phyloP scores from a whole-genome alignment of 2,888 invertebrate species.

The Lasius platythorax region DNA sequence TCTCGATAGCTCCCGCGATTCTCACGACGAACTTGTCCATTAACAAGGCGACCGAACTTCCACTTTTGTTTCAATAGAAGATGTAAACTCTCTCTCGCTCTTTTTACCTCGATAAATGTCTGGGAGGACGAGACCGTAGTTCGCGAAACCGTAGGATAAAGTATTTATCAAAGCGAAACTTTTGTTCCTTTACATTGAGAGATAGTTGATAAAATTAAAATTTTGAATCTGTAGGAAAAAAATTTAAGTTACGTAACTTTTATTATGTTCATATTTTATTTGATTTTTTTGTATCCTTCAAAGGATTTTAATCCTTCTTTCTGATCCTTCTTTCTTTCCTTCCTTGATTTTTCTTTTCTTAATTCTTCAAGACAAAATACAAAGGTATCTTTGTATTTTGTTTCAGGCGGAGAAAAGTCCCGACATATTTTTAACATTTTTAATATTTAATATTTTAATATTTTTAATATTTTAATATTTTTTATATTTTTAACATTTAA shows the following conservation, averaged over 20 bases:
- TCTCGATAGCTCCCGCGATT: conserved; percentile 55
- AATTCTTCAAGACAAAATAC: no score
- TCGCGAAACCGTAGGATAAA: conserved; percentile 2
- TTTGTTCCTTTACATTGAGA: neutral
- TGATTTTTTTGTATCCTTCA: neutral
- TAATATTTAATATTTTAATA: no score
- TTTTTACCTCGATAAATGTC: conserved; percentile 27
- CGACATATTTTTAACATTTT: no score
- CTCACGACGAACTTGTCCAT: conserved; percentile 68
- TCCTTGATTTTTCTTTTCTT: no score
- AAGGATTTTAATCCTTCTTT: no score
- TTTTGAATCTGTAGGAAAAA: neutral
- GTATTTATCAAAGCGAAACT: neutral
- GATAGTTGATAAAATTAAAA: neutral
- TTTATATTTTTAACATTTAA: neutral
- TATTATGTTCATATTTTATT: neutral
- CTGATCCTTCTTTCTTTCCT: no score
- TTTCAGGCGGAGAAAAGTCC: no score
- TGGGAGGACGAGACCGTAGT: conserved; percentile 17
- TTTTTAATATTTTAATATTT: no score
- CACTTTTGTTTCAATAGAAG: neutral
- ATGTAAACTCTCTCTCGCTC: conserved; percentile 10
- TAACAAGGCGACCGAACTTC: conserved; percentile 55
- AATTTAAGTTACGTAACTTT: neutral
- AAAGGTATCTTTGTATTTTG: no score